Evolutionary conservation across 2,113 vertebrate species (phyloP).

Genomic region (Chunga burmeisteri): DNA sequence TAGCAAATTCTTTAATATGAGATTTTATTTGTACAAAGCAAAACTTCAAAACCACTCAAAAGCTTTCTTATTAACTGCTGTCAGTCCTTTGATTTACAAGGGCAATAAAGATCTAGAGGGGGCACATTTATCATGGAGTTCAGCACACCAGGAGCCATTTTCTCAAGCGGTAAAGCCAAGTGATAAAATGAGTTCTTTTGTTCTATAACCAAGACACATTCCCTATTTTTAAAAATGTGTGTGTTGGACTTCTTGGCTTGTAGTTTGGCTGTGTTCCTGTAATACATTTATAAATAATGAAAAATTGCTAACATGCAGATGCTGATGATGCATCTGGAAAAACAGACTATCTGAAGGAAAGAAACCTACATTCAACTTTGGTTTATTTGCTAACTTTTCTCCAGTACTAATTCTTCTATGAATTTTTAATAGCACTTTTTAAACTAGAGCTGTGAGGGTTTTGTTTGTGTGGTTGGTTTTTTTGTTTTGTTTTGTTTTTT

Average conservation of each 20-base stretch:
- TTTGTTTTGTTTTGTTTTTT: neutral
- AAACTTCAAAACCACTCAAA: constrained; percentile 86
- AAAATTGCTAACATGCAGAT: constrained; percentile 60
- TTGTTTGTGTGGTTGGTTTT: neutral
- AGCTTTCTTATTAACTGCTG: constrained; percentile 87
- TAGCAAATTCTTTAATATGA: constrained; percentile 83
- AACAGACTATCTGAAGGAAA: constrained; percentile 14
- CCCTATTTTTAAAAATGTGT: constrained; percentile 58
- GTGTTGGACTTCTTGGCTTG: constrained; percentile 55
- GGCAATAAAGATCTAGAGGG: constrained; percentile 86
- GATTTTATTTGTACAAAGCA: constrained; percentile 84
- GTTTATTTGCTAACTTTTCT: neutral
- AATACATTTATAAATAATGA: constrained; percentile 50
- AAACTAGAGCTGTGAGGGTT: neutral
- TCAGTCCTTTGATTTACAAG: constrained; percentile 84
- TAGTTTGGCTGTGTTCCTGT: constrained; percentile 53
- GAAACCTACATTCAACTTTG: neutral
- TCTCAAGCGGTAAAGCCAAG: constrained; percentile 79
- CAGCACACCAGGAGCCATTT: constrained; percentile 83
- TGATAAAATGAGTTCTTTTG: constrained; percentile 85
- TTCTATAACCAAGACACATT: constrained; percentile 79
- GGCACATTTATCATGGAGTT: constrained; percentile 82
- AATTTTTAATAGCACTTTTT: neutral
- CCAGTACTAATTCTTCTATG: neutral
- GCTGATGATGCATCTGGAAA: constrained; percentile 44